Evolutionary conservation across 2,797 vertebrate species (phyloP).

Genomic region (Delichon dasypus): DNA sequence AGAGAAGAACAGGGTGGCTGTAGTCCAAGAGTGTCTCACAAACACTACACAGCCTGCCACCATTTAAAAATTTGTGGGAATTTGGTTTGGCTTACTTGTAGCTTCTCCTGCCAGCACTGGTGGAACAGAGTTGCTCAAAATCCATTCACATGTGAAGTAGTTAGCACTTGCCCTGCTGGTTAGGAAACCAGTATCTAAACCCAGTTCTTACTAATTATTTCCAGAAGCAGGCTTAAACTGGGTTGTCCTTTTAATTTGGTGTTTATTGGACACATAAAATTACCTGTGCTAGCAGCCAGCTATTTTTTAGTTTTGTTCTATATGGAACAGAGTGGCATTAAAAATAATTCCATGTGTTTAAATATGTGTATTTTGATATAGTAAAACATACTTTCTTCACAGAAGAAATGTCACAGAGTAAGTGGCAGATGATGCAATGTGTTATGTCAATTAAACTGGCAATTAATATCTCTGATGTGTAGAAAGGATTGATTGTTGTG

Average conservation of each 20-base stretch:
- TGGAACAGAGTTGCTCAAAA: neutral
- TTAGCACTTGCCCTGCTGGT: neutral
- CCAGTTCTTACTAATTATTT: neutral
- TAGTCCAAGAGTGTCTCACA: neutral
- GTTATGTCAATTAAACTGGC: neutral
- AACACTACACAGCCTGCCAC: rapidly evolving
- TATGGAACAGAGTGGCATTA: neutral
- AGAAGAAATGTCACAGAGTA: neutral
- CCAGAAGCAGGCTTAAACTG: neutral
- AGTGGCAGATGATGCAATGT: neutral
- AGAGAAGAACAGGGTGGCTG: neutral
- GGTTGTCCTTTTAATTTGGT: neutral
- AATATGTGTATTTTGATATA: neutral
- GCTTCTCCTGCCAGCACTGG: neutral
- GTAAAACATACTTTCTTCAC: neutral
- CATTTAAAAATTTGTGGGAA: neutral
- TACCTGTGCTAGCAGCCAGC: neutral
- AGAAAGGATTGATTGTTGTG: neutral
- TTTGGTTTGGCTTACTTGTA: neutral
- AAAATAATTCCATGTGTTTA: neutral
- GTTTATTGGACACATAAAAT: neutral
- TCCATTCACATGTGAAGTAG: neutral
- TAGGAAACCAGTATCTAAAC: neutral
- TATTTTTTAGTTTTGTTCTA: neutral
- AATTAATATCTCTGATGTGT: neutral